Conservation (phyloP, 1,140 invertebrate genomes). For the Meloidogyne floridensis region DNA sequence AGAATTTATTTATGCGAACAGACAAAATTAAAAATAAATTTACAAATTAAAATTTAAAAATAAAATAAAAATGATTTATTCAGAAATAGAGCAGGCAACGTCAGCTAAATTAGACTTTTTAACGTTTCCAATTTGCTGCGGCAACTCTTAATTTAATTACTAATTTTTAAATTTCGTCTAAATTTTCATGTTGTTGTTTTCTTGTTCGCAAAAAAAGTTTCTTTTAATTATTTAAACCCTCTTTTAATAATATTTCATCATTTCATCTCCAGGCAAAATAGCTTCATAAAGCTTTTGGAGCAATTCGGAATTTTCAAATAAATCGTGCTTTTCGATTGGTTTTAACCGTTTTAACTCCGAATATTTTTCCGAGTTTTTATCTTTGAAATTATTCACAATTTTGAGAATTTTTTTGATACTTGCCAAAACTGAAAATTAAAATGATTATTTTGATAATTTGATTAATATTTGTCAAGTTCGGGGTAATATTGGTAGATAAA, state of each 20-base stretch:
- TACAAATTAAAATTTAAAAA: no score
- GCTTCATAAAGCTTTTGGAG: neutral
- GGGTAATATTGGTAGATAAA: neutral
- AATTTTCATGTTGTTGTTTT: neutral
- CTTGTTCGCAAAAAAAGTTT: neutral
- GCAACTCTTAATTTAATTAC: neutral
- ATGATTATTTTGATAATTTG: neutral
- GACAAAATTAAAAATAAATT: no score
- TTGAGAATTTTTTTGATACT: neutral
- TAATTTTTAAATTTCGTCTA: neutral
- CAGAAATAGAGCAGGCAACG: neutral
- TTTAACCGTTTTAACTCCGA: neutral
- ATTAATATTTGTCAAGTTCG: no score
- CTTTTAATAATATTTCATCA: neutral
- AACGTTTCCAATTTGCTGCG: neutral
- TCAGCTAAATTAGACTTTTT: neutral
- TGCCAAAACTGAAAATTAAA: neutral
- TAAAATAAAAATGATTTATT: no score
- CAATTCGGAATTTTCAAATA: neutral
- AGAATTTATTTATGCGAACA: no score
- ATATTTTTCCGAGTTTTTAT: neutral
- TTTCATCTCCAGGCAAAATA: neutral
- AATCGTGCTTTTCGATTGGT: neutral
- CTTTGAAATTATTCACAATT: neutral
- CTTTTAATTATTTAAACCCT: neutral